Percentiles rank a stretch among this genome's conserved stretches.
Conservation (phyloP, 2,113 vertebrate genomes). For the Phalacrocorax pelagicus region DNA sequence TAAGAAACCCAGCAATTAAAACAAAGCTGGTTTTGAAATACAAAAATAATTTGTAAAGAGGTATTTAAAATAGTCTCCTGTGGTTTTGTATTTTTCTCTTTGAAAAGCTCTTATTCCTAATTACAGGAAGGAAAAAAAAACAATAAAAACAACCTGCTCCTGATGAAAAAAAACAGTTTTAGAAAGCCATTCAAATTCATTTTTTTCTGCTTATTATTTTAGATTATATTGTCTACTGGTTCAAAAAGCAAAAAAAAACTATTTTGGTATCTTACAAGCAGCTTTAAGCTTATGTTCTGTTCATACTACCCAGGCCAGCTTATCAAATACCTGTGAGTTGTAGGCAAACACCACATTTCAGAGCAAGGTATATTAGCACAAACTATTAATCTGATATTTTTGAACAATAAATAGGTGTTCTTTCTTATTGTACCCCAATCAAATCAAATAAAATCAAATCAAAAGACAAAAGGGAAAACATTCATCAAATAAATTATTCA, state of each 20-base stretch:
- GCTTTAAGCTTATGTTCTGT: neutral
- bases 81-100: neutral
- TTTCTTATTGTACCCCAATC: neutral
- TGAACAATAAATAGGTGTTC: neutral
- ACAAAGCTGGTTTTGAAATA: neutral
- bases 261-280: neutral
- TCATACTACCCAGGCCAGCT: neutral
- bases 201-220: neutral
- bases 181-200: neutral
- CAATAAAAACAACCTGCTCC: rapidly evolving
- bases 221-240: neutral
- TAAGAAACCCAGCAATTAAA: neutral
- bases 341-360: neutral
- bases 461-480: neutral
- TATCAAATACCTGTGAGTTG: neutral
- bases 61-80: neutral
- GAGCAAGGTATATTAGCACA: neutral
- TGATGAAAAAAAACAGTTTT: neutral
- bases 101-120: neutral
- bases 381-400: neutral
- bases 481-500: neutral
- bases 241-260: neutral
- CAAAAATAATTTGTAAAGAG: neutral
- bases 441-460: neutral
- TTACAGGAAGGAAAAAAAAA: neutral